A percentile compares a stretch with the other conserved stretches of the same genome.
Evolutionary conservation across 2,113 vertebrate species (phyloP).

Genomic region (Gasterosteus aculeatus): DNA sequence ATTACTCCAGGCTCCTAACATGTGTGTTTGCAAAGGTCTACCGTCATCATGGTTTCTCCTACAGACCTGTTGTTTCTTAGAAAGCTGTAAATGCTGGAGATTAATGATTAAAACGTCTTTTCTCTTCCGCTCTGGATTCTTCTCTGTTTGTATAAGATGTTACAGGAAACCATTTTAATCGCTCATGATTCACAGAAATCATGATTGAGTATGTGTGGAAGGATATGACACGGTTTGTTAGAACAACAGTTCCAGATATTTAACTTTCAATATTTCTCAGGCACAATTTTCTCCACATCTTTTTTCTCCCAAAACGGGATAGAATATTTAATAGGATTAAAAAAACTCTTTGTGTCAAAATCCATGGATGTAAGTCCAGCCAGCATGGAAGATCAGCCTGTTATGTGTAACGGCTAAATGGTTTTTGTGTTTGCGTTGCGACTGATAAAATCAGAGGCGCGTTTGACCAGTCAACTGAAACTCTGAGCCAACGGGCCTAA

Average conservation of each 20-base stretch:
- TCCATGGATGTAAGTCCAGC: slow-evolving; percentile 1
- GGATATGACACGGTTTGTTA: neutral
- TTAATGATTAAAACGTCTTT: slow-evolving; percentile 42
- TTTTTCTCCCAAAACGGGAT: neutral
- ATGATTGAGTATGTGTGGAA: neutral
- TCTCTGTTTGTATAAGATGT: slow-evolving; percentile 19
- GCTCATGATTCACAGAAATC: neutral
- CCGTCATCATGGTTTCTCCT: neutral
- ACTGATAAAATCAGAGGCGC: slow-evolving; percentile 70
- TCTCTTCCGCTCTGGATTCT: slow-evolving; percentile 6
- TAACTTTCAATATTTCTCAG: neutral
- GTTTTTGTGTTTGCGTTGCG: slow-evolving; percentile 63
- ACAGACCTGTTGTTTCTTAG: slow-evolving; percentile 7
- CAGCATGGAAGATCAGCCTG: slow-evolving; percentile 20
- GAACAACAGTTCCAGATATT: neutral
- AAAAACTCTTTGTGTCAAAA: neutral
- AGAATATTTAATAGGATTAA: neutral
- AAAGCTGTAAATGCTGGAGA: neutral
- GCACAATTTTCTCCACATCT: neutral
- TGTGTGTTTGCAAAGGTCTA: too few relatives aligned
- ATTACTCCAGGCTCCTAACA: neutral
- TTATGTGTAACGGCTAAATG: slow-evolving; percentile 57
- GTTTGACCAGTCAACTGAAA: slow-evolving; percentile 61
- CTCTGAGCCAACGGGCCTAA: slow-evolving; percentile 36
- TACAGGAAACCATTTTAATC: slow-evolving; percentile 5